phyloP scores from a whole-genome alignment of 2,888 invertebrate genomes.

The Zhengitettix transpicula region DNA sequence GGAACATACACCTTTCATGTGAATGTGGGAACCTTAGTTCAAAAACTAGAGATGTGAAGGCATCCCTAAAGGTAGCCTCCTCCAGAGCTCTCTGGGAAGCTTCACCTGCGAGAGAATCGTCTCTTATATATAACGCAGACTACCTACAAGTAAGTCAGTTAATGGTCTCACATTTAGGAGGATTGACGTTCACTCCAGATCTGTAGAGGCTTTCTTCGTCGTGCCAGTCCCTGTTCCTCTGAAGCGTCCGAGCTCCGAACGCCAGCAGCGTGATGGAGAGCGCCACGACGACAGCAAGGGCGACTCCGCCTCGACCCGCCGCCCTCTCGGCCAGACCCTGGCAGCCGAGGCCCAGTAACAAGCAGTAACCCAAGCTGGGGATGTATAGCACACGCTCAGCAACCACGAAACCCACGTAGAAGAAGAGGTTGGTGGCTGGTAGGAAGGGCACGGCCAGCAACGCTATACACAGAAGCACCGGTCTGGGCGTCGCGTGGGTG shows the following conservation, averaged over 20 bases:
- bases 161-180: constrained; percentile 71
- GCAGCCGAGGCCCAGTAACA: constrained; percentile 51
- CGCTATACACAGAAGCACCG: constrained; percentile 40
- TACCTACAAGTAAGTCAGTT: too few relatives aligned
- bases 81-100: too few relatives aligned
- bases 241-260: constrained; percentile 54
- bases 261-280: constrained; percentile 41
- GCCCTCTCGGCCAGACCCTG: constrained; percentile 21
- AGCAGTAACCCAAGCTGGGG: constrained; percentile 89
- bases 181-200: constrained; percentile 81
- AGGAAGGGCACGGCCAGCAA: constrained; percentile 83
- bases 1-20: too few relatives aligned
- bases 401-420: constrained; percentile 96
- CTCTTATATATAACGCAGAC: too few relatives aligned
- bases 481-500: background rate
- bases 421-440: constrained; percentile 89
- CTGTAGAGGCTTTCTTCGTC: constrained; percentile 85
- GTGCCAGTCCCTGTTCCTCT: constrained; percentile 79
- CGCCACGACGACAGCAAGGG: constrained; percentile 11
- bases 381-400: constrained; percentile 92
- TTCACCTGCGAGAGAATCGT: too few relatives aligned
- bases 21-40: too few relatives aligned
- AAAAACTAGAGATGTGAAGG: too few relatives aligned
- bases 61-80: too few relatives aligned
- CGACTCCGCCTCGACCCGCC: constrained; percentile 16